Evolutionary conservation across 2,888 invertebrate genomes (phyloP), one percentile per base, ranked within the genome.

Genomic region (Agrotis ipsilon): DNA sequence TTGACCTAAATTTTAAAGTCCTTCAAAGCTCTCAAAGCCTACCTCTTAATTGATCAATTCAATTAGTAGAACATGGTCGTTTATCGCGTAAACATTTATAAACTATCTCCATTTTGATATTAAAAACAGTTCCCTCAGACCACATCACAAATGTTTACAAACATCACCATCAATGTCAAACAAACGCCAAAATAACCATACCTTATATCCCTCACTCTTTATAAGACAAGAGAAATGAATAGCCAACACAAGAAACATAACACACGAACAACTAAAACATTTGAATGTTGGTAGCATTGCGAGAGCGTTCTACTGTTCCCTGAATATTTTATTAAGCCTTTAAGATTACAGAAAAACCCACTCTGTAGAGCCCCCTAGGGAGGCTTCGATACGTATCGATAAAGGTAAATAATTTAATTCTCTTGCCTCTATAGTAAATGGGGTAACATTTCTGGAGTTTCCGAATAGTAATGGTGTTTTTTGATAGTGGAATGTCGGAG

Each of bases 261-360:
- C 58, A 74, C 49, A 71, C 19, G 39, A 46, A 64, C 68, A 72
- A 73, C 52, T 71, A 60, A 49, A 46, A 72, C 68, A 72, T 68
- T 72, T 55, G 55, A 75, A 76, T 72, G 68, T 74, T 75, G 71
- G 80, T 67, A 77, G 58, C 78, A 77, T 48, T 75, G 81, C 76
- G 78, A 91, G 85, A 90, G 91, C 90, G 69, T 92, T 92, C 86
- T 90, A 65, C 63, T 92, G 92, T 92, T 77, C 70, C 24, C 78
- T 92, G 91, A 88, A 92, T 92, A 91, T 91, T 92, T 90, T 83
- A 93, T 91, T 82, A 84, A 86, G 83, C 84, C 87, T 87, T 88
- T 84, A 87, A 89, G 88, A 87, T 89, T 87, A 90, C 90, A 87
- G 87, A 91, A 89, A 90, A 89, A 88, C 85, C 83, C 88, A 84